Evolutionary conservation across 2,113 vertebrate genomes (phyloP).

Genomic region (Guaruba guarouba): DNA sequence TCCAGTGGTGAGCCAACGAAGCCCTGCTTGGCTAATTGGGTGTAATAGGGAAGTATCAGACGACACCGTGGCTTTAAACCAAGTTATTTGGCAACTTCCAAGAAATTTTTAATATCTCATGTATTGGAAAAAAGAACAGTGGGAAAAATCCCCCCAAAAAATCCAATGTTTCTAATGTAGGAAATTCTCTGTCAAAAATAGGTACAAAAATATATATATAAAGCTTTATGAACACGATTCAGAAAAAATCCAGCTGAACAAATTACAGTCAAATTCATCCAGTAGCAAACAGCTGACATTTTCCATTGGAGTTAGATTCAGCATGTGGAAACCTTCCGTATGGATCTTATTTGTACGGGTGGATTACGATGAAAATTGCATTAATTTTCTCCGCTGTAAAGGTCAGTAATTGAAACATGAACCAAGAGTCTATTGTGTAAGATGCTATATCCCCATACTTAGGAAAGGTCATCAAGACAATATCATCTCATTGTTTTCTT

Average conservation of each 20-base stretch:
- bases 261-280: constrained; percentile 69
- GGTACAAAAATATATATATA: neutral
- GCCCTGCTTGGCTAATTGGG: neutral
- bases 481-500: constrained; percentile 76
- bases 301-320: constrained; percentile 76
- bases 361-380: constrained; percentile 78
- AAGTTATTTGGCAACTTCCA: neutral
- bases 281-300: constrained; percentile 75
- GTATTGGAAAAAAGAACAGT: neutral
- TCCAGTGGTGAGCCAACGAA: neutral
- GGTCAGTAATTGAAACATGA: constrained; percentile 80
- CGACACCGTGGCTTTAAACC: neutral
- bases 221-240: constrained; percentile 41
- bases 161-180: neutral
- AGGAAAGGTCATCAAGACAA: constrained; percentile 77
- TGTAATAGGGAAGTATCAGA: neutral
- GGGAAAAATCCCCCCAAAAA: neutral
- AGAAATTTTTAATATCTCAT: neutral
- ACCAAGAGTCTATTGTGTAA: constrained; percentile 77
- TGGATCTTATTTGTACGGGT: constrained; percentile 76
- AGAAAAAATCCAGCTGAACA: constrained; percentile 45
- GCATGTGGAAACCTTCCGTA: constrained; percentile 70
- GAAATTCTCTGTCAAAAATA: constrained; percentile 27
- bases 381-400: constrained; percentile 80
- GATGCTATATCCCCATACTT: constrained; percentile 71